phyloP scores from a whole-genome alignment of 2,888 invertebrate genomes.

The Lithosia quadra region DNA sequence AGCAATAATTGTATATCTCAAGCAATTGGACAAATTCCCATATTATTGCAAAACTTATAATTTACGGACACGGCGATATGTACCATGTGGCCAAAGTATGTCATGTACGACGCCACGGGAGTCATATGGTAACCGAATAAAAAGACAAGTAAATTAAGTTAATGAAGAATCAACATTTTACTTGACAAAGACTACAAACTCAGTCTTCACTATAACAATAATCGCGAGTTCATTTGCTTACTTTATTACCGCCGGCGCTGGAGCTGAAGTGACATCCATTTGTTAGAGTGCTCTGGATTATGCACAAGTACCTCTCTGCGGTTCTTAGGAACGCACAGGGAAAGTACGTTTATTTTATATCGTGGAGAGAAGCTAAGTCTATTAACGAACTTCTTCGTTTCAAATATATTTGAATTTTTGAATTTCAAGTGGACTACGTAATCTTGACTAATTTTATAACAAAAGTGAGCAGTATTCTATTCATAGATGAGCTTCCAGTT shows the following conservation, averaged over 20 bases:
- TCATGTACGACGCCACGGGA: too few species aligned
- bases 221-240: constrained; percentile 26
- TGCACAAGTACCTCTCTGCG: constrained; percentile 46
- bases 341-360: constrained; percentile 46
- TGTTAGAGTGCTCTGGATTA: constrained; percentile 50
- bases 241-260: constrained; percentile 37
- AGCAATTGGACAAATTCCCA: too few species aligned
- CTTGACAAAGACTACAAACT: neutral
- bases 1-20: too few species aligned
- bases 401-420: neutral
- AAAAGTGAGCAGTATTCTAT: too few species aligned
- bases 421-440: neutral
- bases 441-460: neutral
- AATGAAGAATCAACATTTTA: neutral
- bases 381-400: neutral
- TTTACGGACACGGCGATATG: too few species aligned
- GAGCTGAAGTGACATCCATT: constrained; percentile 48
- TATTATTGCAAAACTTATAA: too few species aligned
- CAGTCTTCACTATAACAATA: constrained; percentile 10
- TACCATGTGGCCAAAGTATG: too few species aligned
- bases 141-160: neutral
- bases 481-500: too few species aligned
- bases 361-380: constrained; percentile 1
- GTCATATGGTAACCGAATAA: too few species aligned
- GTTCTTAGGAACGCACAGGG: constrained; percentile 36